A percentile compares a stretch with the other conserved stretches of the same genome.
Conservation (phyloP, 2,797 vertebrate species). For the Pseudomugil gertrudae region DNA sequence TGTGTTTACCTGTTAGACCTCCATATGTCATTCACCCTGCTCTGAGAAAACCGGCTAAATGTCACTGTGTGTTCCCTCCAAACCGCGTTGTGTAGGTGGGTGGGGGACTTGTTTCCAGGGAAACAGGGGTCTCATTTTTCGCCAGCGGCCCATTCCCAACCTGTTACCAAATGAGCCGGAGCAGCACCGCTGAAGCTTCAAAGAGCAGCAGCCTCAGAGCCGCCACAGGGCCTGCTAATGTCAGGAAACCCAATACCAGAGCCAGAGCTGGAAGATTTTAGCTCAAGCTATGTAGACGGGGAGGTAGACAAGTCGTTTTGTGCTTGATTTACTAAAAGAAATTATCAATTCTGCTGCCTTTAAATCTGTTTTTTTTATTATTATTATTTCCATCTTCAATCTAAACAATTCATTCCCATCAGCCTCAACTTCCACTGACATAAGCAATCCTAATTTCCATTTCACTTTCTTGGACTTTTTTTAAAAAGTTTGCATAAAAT, state of each 20-base stretch:
- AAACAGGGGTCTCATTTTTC: conserved; percentile 92
- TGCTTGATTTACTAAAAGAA: conserved; percentile 20
- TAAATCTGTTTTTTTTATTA: not conserved
- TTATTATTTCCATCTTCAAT: conserved; percentile 24
- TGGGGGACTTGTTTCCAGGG: conserved; percentile 84
- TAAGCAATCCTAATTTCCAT: conserved; percentile 54
- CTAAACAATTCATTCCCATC: conserved; percentile 38
- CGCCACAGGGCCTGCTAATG: conserved; percentile 86
- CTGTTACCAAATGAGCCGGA: conserved; percentile 94
- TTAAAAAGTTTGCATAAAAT: conserved; percentile 75
- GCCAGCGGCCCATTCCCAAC: conserved; percentile 90
- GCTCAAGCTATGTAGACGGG: conserved; percentile 36
- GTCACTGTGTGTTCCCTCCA: conserved; percentile 78
- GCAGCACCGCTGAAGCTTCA: conserved; percentile 80
- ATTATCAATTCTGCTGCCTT: not conserved
- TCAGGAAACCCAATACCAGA: conserved; percentile 88
- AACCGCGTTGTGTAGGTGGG: conserved; percentile 74
- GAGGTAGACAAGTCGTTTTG: conserved; percentile 36
- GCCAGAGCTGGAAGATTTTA: conserved; percentile 62
- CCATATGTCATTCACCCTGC: conserved; percentile 18
- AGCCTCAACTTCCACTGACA: conserved; percentile 35
- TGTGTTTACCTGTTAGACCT: conserved; percentile 34
- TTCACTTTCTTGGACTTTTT: conserved; percentile 63
- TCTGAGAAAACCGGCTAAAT: conserved; percentile 70
- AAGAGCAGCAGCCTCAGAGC: conserved; percentile 78